Percentiles rank a stretch among this genome's conserved stretches.
phyloP scores from a whole-genome alignment of 2,888 invertebrate genomes.

The Lobophora halterata region DNA sequence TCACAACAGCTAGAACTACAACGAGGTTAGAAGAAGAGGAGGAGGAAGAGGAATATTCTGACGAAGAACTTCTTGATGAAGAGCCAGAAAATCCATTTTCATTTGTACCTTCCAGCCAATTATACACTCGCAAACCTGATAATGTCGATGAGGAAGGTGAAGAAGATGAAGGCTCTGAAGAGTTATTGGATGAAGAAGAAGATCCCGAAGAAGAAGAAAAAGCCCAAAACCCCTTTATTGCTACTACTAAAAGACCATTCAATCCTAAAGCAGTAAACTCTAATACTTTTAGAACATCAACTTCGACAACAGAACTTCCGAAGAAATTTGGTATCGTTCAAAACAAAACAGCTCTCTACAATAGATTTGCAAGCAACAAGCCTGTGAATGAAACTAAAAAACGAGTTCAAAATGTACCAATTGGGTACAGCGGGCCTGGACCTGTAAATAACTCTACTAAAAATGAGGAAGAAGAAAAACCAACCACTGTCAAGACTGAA shows the following conservation, averaged over 20 bases:
- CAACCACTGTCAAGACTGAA: slow-evolving; percentile 42
- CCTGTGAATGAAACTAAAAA: slow-evolving; percentile 56
- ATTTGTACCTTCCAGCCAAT: slow-evolving; percentile 66
- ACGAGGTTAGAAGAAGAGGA: slow-evolving; percentile 46
- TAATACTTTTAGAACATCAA: slow-evolving; percentile 69
- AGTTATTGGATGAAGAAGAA: slow-evolving; percentile 38
- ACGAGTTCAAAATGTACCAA: slow-evolving; percentile 68
- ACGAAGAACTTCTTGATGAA: slow-evolving; percentile 59
- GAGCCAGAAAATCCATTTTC: slow-evolving; percentile 66
- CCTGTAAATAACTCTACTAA: slow-evolving; percentile 14
- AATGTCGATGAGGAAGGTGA: slow-evolving; percentile 45
- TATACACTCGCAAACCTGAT: slow-evolving; percentile 63
- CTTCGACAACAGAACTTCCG: slow-evolving; percentile 65
- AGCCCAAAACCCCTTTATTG: slow-evolving; percentile 40
- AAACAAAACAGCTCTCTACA: slow-evolving; percentile 58
- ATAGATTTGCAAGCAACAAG: slow-evolving; percentile 55
- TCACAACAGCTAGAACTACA: slow-evolving; percentile 66
- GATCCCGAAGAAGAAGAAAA: slow-evolving; percentile 45
- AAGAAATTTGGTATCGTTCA: slow-evolving; percentile 45
- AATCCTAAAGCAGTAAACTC: slow-evolving; percentile 63
- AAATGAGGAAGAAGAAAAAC: slow-evolving; percentile 34
- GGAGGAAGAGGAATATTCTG: slow-evolving; percentile 63
- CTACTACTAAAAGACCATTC: slow-evolving; percentile 56
- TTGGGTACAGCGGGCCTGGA: slow-evolving; percentile 53
- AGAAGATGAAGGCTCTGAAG: slow-evolving; percentile 46